Base-by-base conservation (phyloP, 2,888 invertebrate species). In the Andrena hattorfiana region DNA sequence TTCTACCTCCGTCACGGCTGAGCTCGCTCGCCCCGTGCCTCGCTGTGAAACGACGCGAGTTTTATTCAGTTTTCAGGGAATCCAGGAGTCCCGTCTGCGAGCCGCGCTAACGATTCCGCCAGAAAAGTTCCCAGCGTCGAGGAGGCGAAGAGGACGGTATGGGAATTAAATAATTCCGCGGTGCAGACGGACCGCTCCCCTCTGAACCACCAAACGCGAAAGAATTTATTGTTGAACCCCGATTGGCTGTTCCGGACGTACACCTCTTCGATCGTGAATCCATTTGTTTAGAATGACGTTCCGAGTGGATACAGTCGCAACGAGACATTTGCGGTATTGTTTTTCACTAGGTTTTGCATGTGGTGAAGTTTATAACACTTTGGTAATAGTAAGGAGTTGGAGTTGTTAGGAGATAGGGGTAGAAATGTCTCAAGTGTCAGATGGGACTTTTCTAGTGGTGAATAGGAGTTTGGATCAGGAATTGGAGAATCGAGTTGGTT, bases 1-100 rank as follows among this genome's bases (percentile, higher is more conserved):
- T 16, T 28, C 68, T 64, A 5, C 51, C 26, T n/a, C 60, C 68
- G 28, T 74, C 66, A 73, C 69, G 42, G 68, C 76, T 75, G 26
- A 69, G 62, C 82, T 79, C 67, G 60, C 75, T 79, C 81, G 66
- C 72, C 76, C 83, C 84, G 70, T 32, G 68, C 69, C 30, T 10
- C 32, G 20, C 81, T 84, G 76, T 79, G 79, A 85, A 87, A 84
- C 87, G 84, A 84, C 87, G 84, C 83, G 86, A 90, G 85, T 88
- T 90, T 90, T 90, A 90, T 90, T 90, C 90, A 89, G 85, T 89
- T 88, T 85, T 72, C 87, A 67, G 82, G 72, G 83, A 87, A 89
- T 90, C 87, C 84, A 75, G 75, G 81, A 84, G 83, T 72, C 71
- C 66, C 80, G 81, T 82, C 88, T 84, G 66, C 87, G 82, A 86